phyloP scores from a whole-genome alignment of 2,113 vertebrate genomes.

The Xenopus laevis region DNA sequence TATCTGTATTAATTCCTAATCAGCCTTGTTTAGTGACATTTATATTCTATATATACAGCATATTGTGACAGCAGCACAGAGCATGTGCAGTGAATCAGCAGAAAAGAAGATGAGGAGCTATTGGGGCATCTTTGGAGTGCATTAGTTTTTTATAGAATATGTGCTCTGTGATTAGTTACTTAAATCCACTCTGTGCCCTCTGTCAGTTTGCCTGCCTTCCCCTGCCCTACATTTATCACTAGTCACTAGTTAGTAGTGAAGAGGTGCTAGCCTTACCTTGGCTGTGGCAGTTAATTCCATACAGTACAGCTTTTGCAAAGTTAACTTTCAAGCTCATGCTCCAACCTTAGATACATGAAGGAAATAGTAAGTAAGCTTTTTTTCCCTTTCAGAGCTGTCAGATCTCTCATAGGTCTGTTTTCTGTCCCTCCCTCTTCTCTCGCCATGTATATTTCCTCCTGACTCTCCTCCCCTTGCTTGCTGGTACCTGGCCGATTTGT shows the following conservation, averaged over 20 bases:
- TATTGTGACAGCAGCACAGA: too few relatives aligned
- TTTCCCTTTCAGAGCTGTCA: slow-evolving; percentile 22
- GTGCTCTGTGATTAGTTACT: too few relatives aligned
- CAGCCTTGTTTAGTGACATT: too few relatives aligned
- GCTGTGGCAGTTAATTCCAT: neutral
- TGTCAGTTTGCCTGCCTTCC: neutral
- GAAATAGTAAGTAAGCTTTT: slow-evolving; percentile 31
- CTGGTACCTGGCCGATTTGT: slow-evolving; percentile 32
- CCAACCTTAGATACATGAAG: slow-evolving; percentile 13
- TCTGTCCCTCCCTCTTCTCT: slow-evolving; percentile 28
- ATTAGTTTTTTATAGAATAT: too few relatives aligned
- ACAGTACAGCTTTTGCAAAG: slow-evolving; percentile 21
- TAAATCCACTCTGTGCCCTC: too few relatives aligned
- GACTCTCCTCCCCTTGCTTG: slow-evolving; percentile 3
- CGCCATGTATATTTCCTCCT: slow-evolving; percentile 23
- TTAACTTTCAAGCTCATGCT: slow-evolving; percentile 16
- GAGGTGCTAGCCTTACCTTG: slow-evolving; percentile 20
- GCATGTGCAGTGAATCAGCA: too few relatives aligned
- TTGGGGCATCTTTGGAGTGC: too few relatives aligned
- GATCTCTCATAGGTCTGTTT: slow-evolving; percentile 33
- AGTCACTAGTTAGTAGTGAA: neutral
- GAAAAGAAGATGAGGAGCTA: too few relatives aligned
- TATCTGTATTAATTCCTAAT: too few relatives aligned
- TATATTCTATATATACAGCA: too few relatives aligned
- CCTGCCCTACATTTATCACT: neutral